phyloP scores from a whole-genome alignment of 2,113 vertebrate species.

The Numida meleagris region DNA sequence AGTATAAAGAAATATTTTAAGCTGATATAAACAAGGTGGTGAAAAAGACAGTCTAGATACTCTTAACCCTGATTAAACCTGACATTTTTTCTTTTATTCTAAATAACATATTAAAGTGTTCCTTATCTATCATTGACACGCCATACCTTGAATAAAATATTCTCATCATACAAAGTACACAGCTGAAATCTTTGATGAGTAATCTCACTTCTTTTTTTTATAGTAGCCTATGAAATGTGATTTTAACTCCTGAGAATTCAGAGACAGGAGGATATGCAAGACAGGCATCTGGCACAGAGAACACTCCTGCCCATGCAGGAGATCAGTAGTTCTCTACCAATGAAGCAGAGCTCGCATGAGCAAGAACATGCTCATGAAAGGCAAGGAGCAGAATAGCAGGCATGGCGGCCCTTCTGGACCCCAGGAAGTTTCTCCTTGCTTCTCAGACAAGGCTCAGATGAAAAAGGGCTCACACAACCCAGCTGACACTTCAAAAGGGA shows the following conservation, averaged over 20 bases:
- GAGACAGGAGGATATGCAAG: background rate
- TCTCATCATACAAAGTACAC: background rate
- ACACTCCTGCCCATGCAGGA: background rate
- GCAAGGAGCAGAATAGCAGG: background rate
- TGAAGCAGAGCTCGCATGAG: background rate
- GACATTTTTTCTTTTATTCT: background rate
- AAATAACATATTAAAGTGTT: background rate
- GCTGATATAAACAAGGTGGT: background rate
- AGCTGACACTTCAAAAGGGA: background rate
- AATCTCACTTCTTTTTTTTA: background rate
- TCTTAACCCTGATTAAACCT: background rate
- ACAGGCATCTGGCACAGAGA: background rate
- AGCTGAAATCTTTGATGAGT: background rate
- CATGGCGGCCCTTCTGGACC: rapidly evolving
- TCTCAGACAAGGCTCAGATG: background rate
- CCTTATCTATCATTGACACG: background rate
- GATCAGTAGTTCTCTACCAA: background rate
- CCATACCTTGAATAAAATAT: background rate
- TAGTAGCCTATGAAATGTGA: background rate
- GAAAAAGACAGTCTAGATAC: background rate
- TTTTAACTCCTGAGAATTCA: background rate
- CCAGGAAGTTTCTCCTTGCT: background rate
- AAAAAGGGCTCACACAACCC: background rate
- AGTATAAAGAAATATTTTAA: background rate
- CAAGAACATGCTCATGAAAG: background rate